A percentile compares a stretch with the other conserved stretches of the same genome.
Conservation (phyloP, 2,113 vertebrate genomes). For the Halichoeres trimaculatus region DNA sequence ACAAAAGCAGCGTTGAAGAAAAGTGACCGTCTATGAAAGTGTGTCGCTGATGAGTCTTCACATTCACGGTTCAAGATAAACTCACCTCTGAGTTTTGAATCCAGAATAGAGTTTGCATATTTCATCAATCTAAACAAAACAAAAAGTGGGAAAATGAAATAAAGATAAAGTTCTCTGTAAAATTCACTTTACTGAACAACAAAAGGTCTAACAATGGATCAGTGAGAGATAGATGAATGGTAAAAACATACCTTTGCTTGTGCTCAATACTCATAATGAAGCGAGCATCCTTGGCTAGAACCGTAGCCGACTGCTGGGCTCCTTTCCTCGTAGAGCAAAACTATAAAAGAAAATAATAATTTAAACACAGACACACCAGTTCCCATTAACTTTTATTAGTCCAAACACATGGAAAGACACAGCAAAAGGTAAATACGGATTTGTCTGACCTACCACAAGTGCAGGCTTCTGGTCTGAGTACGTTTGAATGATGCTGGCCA, state of each 20-base stretch:
- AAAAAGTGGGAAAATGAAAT: background rate
- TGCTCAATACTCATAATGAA: constrained; percentile 91
- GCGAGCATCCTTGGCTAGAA: constrained; percentile 92
- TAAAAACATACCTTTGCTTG: constrained; percentile 87
- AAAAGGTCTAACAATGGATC: background rate
- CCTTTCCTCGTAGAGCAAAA: constrained; percentile 99
- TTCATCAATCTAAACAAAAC: constrained; percentile 85
- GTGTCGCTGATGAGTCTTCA: background rate
- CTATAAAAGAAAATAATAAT: constrained; percentile 79
- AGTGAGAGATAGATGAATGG: background rate
- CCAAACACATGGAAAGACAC: background rate
- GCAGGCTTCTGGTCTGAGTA: constrained; percentile 95
- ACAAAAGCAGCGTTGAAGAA: constrained; percentile 6
- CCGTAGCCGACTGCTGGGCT: constrained; percentile 92
- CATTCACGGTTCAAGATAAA: constrained; percentile 7
- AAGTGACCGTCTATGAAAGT: background rate
- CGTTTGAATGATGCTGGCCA: constrained; percentile 91
- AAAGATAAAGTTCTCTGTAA: background rate
- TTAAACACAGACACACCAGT: background rate
- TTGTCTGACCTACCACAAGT: constrained; percentile 87
- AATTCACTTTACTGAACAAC: background rate
- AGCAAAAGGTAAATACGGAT: background rate
- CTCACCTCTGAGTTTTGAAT: constrained; percentile 93
- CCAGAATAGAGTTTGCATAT: constrained; percentile 87
- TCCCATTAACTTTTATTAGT: background rate